phyloP scores from a whole-genome alignment of 2,113 vertebrate species.

The Nibea coibor region DNA sequence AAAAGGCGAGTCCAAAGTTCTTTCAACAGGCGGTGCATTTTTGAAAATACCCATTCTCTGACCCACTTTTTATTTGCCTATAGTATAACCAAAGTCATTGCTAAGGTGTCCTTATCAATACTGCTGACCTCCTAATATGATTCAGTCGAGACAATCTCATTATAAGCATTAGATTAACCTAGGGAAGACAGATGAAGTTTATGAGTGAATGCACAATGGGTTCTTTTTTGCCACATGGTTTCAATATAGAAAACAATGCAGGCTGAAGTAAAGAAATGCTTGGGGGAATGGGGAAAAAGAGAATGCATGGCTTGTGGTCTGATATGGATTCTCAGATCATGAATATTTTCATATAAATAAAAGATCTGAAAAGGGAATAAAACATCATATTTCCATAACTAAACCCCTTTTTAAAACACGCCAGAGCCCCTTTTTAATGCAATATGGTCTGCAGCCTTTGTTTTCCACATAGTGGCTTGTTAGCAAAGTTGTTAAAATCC shows the following conservation, averaged over 20 bases:
- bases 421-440: background rate
- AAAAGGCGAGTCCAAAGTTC: background rate
- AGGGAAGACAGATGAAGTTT: slow-evolving; percentile 1
- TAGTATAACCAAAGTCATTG: background rate
- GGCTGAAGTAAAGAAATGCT: slow-evolving; percentile 1
- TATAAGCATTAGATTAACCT: background rate
- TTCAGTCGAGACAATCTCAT: slow-evolving; percentile 9
- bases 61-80: background rate
- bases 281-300: background rate
- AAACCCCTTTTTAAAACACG: background rate
- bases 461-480: slow-evolving; percentile 1
- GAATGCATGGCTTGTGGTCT: slow-evolving; percentile 1
- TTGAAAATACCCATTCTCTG: too few species aligned
- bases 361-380: background rate
- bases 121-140: background rate
- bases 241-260: slow-evolving; percentile 35
- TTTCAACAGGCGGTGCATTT: background rate
- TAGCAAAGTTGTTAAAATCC: background rate
- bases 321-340: background rate
- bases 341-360: background rate
- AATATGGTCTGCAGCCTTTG: background rate
- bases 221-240: slow-evolving; percentile 34
- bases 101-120: background rate
- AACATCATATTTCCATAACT: background rate
- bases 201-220: slow-evolving; percentile 23